phyloP scores from a whole-genome alignment of 2,888 invertebrate species.

The Melanophora roralis region DNA sequence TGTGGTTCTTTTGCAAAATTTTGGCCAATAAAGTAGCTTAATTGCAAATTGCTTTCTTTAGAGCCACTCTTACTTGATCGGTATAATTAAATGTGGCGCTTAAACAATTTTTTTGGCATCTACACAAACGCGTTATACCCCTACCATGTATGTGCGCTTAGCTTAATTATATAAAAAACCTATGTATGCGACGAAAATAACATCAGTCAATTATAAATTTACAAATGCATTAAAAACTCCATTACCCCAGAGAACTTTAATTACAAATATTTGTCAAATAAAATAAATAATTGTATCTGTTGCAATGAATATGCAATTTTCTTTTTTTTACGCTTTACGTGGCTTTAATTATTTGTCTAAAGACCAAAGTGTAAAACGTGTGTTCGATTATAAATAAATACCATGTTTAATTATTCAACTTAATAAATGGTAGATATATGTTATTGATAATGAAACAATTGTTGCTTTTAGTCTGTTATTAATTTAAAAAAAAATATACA shows the following conservation, averaged over 20 bases:
- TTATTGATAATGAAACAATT: slow-evolving; percentile 28
- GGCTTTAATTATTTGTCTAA: slow-evolving; percentile 5
- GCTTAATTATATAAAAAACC: no score
- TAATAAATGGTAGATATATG: slow-evolving; percentile 23
- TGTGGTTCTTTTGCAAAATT: no score
- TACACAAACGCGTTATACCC: no score
- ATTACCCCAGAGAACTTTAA: not conserved
- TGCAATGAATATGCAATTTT: not conserved
- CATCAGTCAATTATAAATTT: no score
- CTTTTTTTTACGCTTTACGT: not conserved
- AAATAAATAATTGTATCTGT: not conserved
- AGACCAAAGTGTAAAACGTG: not conserved
- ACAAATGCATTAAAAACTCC: not conserved
- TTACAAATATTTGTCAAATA: not conserved
- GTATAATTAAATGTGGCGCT: no score
- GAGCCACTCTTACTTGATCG: no score
- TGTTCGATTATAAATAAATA: not conserved
- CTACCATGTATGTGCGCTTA: no score
- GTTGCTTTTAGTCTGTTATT: slow-evolving; percentile 18
- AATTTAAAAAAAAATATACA: no score
- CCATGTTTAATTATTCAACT: slow-evolving; percentile 4
- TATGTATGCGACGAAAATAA: no score
- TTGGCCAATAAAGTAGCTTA: no score
- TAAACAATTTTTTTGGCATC: no score
- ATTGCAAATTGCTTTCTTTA: no score